Evolutionary conservation across 2,888 invertebrate species (phyloP), one percentile per base, ranked within the genome.

Genomic region (Glaucopsyche alexis): DNA sequence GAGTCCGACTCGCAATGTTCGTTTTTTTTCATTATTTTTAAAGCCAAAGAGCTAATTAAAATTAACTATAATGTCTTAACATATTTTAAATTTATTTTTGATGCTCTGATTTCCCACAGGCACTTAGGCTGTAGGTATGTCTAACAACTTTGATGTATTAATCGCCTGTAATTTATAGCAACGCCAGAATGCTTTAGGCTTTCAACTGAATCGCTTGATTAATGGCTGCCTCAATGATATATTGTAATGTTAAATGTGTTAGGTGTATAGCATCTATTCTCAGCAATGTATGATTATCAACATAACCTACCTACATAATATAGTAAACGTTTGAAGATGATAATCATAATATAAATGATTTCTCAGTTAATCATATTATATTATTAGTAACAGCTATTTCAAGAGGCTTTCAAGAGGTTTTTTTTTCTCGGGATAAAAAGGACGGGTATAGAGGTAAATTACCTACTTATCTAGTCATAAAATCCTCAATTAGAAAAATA

Each of bases 141-240:
- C 67, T 9, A 7, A 38, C 47, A 47, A 69, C 69, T 49, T 69
- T 69, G 69, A 69, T 69, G 45, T 67, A 67, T 67, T 60, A 67
- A 45, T 67, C 45, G 69, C 45, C 69, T 14, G 19, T 45, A 47
- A 69, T 69, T 49, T 47, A 47, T 47, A 67, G 67, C 67, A 67
- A 42, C 47, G 47, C 13, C 29, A 19, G 67, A 47, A 67, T 42
- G 69, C 47, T 69, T 16, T 16, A 67, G 69, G 29, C 67, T 67
- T 67, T 47, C 47, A 29, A 69, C 69, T 69, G 47, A 49, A 69
- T 69, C 69, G 29, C 19, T 69, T 49, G 69, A 69, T 69, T 69
- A 69, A 69, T 49, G 49, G 29, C 19, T 49, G 49, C 7, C 29
- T 38, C 69, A 49, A 47, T 69, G 69, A 69, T 47, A 47, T 60